Percentiles rank a stretch among this genome's conserved stretches.
phyloP scores from a whole-genome alignment of 2,888 invertebrate genomes.

The Sylvicola fuscatus region DNA sequence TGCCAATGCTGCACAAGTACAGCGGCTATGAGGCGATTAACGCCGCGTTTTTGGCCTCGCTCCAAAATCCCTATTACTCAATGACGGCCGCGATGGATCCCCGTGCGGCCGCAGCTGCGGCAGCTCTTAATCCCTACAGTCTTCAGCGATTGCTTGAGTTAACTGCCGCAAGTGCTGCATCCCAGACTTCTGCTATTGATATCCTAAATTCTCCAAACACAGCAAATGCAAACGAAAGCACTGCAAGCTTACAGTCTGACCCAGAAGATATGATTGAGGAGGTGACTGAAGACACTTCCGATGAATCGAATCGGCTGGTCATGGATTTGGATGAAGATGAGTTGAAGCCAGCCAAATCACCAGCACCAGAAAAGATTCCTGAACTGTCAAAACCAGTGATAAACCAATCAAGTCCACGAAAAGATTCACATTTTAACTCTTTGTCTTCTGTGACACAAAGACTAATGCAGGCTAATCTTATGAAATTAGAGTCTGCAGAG shows the following conservation, averaged over 20 bases:
- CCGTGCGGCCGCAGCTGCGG: constrained; percentile 9
- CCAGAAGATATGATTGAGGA: constrained; percentile 40
- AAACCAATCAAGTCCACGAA: constrained; percentile 14
- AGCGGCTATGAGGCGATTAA: constrained; percentile 36
- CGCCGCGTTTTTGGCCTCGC: constrained; percentile 32
- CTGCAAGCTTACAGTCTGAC: constrained; percentile 19
- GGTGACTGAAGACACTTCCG: constrained; percentile 38
- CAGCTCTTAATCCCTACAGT: constrained; percentile 18
- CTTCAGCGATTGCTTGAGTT: constrained; percentile 22
- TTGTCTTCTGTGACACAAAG: constrained; percentile 47
- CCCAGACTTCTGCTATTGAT: constrained; percentile 6
- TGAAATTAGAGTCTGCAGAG: constrained; percentile 33
- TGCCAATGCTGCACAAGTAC: constrained; percentile 50
- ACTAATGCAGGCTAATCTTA: constrained; percentile 44
- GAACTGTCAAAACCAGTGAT: constrained; percentile 28
- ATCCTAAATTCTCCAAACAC: constrained; percentile 1
- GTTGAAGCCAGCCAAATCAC: constrained; percentile 14
- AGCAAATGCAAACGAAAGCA: constrained; percentile 4
- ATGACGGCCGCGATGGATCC: constrained; percentile 21
- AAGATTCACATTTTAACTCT: constrained; percentile 10
- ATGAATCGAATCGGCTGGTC: constrained; percentile 33
- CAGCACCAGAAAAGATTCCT: no score
- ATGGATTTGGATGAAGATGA: constrained; percentile 47
- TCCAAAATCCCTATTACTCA: constrained; percentile 22
- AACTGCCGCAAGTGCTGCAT: constrained; percentile 15